A percentile compares a stretch with the other conserved stretches of the same genome.
These are phyloP conservation scores for Streptopelia turtur DNA, from an alignment of 2,797 vertebrate genomes.

Conservation along the genomic window DNA sequence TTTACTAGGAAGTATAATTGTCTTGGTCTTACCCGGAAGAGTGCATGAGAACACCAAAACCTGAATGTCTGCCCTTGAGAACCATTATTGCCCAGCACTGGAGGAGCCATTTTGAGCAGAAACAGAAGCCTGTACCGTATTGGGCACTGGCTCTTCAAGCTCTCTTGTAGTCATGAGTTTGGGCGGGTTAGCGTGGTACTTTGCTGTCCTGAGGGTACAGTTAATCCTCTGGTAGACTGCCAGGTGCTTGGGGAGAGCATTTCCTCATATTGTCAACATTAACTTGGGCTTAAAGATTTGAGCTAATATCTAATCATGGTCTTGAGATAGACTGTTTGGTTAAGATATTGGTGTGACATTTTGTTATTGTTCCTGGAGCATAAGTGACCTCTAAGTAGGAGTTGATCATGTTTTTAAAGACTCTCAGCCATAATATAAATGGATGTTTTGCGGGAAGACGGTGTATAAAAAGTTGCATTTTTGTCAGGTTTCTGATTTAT, in stretches of 20 bases:
- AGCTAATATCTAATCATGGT: background rate
- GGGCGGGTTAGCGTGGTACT: background rate
- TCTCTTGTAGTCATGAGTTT: background rate
- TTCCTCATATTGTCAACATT: background rate
- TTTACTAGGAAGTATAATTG: background rate
- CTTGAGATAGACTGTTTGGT: background rate
- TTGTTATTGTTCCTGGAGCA: background rate
- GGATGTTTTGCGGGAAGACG: background rate
- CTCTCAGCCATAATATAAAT: background rate
- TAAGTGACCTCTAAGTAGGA: slow-evolving; percentile 28
- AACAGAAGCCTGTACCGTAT: background rate
- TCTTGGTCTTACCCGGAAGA: background rate
- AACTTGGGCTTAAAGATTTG: background rate
- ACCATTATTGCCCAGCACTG: background rate
- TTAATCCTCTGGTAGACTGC: background rate
- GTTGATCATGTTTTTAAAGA: slow-evolving; percentile 24
- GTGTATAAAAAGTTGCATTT: background rate
- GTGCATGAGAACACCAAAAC: background rate
- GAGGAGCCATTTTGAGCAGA: background rate
- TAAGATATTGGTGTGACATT: background rate
- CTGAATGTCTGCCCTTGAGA: rapidly evolving
- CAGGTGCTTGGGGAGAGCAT: background rate
- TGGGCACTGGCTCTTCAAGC: background rate
- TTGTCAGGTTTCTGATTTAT: slow-evolving; percentile 44
- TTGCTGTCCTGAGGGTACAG: background rate